Evolutionary conservation across 2,888 invertebrate genomes (phyloP).

Genomic region (Tanypteryx hageni): DNA sequence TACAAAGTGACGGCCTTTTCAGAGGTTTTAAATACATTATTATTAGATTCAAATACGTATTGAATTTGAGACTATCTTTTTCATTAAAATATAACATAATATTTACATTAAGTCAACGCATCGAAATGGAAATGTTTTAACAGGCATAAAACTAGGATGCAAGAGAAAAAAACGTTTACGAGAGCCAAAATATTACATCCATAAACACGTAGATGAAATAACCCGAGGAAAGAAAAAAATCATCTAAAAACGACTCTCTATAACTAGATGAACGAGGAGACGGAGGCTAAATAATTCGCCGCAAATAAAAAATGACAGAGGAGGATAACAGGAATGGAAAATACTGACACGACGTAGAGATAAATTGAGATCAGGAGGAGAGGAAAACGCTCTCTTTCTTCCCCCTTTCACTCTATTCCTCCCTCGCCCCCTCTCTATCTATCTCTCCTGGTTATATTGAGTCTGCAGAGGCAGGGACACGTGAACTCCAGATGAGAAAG

Average conservation of each 20-base stretch:
- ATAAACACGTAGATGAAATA: not conserved
- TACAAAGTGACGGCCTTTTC: no score
- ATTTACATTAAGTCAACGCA: no score
- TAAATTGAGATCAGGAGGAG: not conserved
- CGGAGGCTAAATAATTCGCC: slow-evolving; percentile 9
- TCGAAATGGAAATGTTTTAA: no score
- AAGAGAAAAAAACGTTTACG: not conserved
- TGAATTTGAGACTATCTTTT: no score
- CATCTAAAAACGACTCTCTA: not conserved
- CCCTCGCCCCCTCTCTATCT: not conserved
- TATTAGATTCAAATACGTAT: no score
- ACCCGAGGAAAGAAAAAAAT: not conserved
- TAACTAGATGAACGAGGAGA: not conserved
- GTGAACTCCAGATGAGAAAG: not conserved
- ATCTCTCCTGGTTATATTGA: not conserved
- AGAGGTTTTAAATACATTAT: no score
- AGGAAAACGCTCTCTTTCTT: not conserved
- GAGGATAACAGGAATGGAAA: not conserved
- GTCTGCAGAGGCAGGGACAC: slow-evolving; percentile 5
- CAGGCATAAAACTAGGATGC: not conserved
- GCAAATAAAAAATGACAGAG: not conserved
- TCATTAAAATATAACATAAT: no score
- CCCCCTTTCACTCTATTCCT: slow-evolving; percentile 7
- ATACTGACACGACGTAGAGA: not conserved
- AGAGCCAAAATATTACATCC: not conserved